Evolutionary conservation across 2,113 vertebrate genomes (phyloP).

Genomic region (Rhinichthys klamathensis): DNA sequence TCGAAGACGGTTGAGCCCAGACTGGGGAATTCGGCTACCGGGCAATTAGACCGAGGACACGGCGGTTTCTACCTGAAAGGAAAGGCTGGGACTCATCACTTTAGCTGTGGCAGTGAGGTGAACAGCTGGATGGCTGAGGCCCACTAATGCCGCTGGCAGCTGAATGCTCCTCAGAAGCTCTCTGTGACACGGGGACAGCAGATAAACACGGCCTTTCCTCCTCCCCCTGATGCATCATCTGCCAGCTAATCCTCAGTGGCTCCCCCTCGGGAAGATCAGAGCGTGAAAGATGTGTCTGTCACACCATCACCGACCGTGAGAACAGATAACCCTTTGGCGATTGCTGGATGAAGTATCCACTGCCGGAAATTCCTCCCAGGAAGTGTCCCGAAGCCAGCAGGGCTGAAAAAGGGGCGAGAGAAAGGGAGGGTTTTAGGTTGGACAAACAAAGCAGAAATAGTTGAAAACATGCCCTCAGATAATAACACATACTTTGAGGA

Average conservation of each 20-base stretch:
- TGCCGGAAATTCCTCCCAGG: slow-evolving; percentile 58
- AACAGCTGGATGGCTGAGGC: slow-evolving; percentile 54
- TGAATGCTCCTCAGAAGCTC: slow-evolving; percentile 65
- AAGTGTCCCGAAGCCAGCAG: slow-evolving; percentile 54
- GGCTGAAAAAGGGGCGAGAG: slow-evolving; percentile 51
- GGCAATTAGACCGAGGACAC: slow-evolving; percentile 19
- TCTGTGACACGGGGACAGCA: slow-evolving; percentile 64
- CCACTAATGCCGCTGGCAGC: slow-evolving; percentile 51
- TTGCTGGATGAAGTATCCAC: slow-evolving; percentile 61
- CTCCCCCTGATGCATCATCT: slow-evolving; percentile 66
- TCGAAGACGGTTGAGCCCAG: not conserved
- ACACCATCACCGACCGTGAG: slow-evolving; percentile 61
- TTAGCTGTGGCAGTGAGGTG: slow-evolving; percentile 63
- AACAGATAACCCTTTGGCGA: slow-evolving; percentile 62
- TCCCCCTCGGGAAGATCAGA: slow-evolving; percentile 62
- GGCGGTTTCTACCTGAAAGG: slow-evolving; percentile 66
- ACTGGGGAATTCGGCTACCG: not conserved
- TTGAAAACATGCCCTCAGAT: slow-evolving; percentile 3
- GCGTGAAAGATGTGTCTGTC: slow-evolving; percentile 62
- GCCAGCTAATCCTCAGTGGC: slow-evolving; percentile 69
- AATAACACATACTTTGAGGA: not conserved
- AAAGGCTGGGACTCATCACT: slow-evolving; percentile 68
- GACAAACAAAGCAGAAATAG: slow-evolving; percentile 12
- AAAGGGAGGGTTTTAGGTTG: not conserved
- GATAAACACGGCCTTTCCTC: slow-evolving; percentile 66